Base-by-base conservation (phyloP, 2,888 invertebrate genomes). In the Brachypalpus laphriformis region DNA sequence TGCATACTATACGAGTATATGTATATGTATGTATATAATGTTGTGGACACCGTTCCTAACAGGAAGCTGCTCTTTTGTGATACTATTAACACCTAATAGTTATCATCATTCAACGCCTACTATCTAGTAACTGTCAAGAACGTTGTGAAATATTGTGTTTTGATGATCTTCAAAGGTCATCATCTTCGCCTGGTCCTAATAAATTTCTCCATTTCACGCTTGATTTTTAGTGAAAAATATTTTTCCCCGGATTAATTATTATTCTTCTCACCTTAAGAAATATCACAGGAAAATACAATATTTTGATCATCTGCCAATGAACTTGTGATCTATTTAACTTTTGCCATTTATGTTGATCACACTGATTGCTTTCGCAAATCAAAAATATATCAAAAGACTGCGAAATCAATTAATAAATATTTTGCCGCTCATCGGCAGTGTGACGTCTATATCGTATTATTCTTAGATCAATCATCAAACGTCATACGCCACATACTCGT, bases 271-370 rank as follows among this genome's bases (percentile, higher is more conserved):
- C 56, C 56, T 57, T 34, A 11, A 37, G 4, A 22, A 9, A 31
- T n/a, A n/a, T 56, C 18, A 31, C 18, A 37, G 20, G 5, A 28
- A 20, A 14, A n/a, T n/a, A n/a, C n/a, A 40, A 40, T 57, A 40
- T 57, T 57, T 57, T 57, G 57, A 56, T 56, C 37, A 37, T 18
- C 9, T 20, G 56, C 31, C 54, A 31, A n/a, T n/a, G n/a, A n/a
- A 14, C 9, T 28, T 31, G 16, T 31, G 31, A 54, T 54, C 31
- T n/a, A 9, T n/a, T 28, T 25, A 28, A 28, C 28, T 54, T 51
- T 14, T 25, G 11, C 14, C 22, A 14, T 28, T 54, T 31, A 31
- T 20, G 57, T 57, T n/a, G 57, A 57, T 57, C 57, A 20, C 11
- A 18, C 20, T n/a, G 18, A 20, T 56, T 7, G 11, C 18, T 9